Evolutionary conservation across 2,797 vertebrate genomes (phyloP).

Genomic region (Micrastur ruficollis): DNA sequence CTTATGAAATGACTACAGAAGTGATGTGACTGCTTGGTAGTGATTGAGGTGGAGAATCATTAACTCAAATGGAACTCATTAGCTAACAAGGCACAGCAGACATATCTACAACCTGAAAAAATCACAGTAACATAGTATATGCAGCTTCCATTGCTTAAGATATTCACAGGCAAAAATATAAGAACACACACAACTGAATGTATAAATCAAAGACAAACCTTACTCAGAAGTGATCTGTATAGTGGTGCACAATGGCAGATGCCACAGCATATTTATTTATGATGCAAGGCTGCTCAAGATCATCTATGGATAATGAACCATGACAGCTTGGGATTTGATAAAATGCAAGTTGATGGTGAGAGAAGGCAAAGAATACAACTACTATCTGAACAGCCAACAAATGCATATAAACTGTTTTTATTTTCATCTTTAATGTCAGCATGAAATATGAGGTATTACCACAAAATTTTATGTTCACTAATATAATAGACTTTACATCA

Average conservation of each 20-base stretch:
- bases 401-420: background rate
- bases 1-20: background rate
- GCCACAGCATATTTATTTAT: conserved; percentile 72
- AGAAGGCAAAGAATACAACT: conserved; percentile 26
- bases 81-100: conserved; percentile 15
- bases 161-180: background rate
- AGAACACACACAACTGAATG: background rate
- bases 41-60: conserved; percentile 7
- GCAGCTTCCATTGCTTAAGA: background rate
- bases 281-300: conserved; percentile 74
- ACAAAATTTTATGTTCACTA: background rate
- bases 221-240: conserved; percentile 42
- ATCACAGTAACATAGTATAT: background rate
- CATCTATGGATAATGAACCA: conserved; percentile 76
- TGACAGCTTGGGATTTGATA: conserved; percentile 66
- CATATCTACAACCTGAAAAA: background rate
- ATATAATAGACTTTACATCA: background rate
- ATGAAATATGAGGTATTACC: background rate
- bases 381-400: background rate
- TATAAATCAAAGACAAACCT: background rate
- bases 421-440: background rate
- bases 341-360: conserved; percentile 34
- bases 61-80: conserved; percentile 46
- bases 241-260: conserved; percentile 69
- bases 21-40: conserved; percentile 20